Evolutionary conservation across 92 coral and sea anemone genomes (phyloP), one percentile per base, ranked within the genome.

Genomic region (Zoanthus sociatus): DNA sequence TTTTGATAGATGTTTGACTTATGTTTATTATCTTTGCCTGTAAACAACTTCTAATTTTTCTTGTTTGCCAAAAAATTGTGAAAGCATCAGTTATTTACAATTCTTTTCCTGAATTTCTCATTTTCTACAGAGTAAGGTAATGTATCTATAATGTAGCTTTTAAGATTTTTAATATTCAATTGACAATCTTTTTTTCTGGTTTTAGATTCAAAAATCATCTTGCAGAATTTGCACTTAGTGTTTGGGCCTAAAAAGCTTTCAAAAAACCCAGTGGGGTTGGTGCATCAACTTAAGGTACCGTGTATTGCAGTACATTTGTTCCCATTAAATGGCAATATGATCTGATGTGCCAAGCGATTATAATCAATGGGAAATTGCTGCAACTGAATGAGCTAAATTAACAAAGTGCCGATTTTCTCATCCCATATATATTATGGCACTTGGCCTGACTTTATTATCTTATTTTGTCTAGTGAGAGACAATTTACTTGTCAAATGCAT

Each of bases 251-350:
- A 56, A 56, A 14, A 56, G 64, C 64, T 56, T 56, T 12, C 64
- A 17, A 56, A 56, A 56, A 56, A 56, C 15, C 64, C 64, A 56
- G 13, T 56, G 64, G 64, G 14, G 64, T 56, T 10, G 64, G 64
- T 56, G 64, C 64, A 56, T 56, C 64, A 56, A 56, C 64, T 56
- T 56, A 56, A 56, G 64, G 64, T 56, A 56, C 64, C 13, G 64
- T 56, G 64, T 17, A 56, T 56, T 56, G 64, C 64, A 56, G 13
- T 56, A 56, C 12, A 12, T 56, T 56, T 56, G 64, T 56, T 56
- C 64, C 64, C 64, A 56, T 56, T 56, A 56, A 56, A 12, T 56
- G 64, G 64, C 64, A 56, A 56, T n/a, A 56, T 56, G 64, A 26
- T n/a, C 64, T 56, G 64, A 12, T 17, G 64, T 56, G 64, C 12